phyloP scores from a whole-genome alignment of 2,113 vertebrate genomes.

The Tursiops truncatus region DNA sequence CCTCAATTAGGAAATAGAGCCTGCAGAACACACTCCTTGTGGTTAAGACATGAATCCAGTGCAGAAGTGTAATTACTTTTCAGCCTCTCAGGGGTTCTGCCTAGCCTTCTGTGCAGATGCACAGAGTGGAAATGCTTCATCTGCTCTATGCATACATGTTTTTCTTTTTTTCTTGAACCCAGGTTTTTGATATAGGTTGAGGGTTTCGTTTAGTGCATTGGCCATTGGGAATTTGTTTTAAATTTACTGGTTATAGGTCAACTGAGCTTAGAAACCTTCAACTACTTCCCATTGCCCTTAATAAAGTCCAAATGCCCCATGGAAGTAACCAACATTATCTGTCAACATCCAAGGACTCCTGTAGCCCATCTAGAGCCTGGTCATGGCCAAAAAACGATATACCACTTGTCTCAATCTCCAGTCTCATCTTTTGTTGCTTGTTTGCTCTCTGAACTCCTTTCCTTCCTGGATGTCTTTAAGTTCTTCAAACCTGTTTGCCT shows the following conservation, averaged over 20 bases:
- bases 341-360: background rate
- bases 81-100: slow-evolving; percentile 52
- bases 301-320: background rate
- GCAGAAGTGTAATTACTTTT: slow-evolving; percentile 64
- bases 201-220: background rate
- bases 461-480: background rate
- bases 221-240: background rate
- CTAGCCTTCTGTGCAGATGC: background rate
- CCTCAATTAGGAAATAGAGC: slow-evolving; percentile 69
- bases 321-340: background rate
- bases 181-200: slow-evolving; percentile 1
- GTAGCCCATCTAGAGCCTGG: background rate
- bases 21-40: slow-evolving; percentile 63
- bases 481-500: background rate
- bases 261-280: slow-evolving; percentile 16
- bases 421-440: background rate
- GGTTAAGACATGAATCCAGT: slow-evolving; percentile 65
- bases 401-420: background rate
- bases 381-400: background rate
- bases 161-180: background rate
- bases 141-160: background rate
- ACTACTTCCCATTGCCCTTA: background rate
- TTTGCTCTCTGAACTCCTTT: background rate
- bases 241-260: background rate
- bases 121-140: slow-evolving; percentile 20